Evolutionary conservation across 2,888 invertebrate genomes (phyloP), one percentile per base, ranked within the genome.

Genomic region (Tachina grossa): DNA sequence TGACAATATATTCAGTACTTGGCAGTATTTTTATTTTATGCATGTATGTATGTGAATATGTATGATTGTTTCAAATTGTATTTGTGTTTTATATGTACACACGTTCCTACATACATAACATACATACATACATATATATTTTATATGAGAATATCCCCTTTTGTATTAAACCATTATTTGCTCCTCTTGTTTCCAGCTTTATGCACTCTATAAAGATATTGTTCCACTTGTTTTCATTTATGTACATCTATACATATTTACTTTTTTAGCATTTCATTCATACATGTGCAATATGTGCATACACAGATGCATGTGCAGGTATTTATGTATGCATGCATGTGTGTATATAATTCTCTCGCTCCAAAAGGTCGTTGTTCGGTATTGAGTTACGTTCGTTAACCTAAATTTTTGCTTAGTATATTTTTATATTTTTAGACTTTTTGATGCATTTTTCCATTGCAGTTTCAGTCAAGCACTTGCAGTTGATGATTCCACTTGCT

Each of bases 321-420:
- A 39, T 6, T 14, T 57, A 57, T n/a, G 1, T 61, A 43, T 43
- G 49, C n/a, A 49, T 3, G 49, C n/a, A n/a, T 59, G 3, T 51
- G 13, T 11, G 9, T 49, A 51, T 11, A 45, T 61, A 19, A 61
- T 57, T 47, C 77, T 83, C 61, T 59, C 71, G 59, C 66, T 66
- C 53, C 16, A 43, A 71, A 22, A 72, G 79, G 83, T 83, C 83
- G 83, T 76, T 85, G 83, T 68, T 83, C 79, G 61, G 43, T 51
- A 83, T 57, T 55, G 55, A 80, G 61, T 83, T 68, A 76, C 85
- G 83, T 83, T 61, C 79, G 59, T 85, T 79, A 61, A 79, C 76
- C 79, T 83, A 66, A 51, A 16, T 41, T 43, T 49, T 49, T 63
- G 49, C 53, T 72, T 39, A 59, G 11, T 55, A 63, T 11, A n/a